Evolutionary conservation across 2,113 vertebrate species (phyloP).

Genomic region (Microtus ochrogaster): DNA sequence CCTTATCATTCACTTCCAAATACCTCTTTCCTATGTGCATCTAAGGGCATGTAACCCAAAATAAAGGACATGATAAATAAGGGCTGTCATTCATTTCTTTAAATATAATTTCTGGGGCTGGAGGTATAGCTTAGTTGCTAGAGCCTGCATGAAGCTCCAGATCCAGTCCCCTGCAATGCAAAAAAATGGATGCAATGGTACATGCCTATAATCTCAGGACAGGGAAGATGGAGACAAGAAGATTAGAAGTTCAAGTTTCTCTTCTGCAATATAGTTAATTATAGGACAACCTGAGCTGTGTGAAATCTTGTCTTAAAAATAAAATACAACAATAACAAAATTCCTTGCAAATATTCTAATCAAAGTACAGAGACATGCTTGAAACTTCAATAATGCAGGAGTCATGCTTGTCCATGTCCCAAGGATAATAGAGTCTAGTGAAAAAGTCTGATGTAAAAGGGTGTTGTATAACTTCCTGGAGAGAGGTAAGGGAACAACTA

Average conservation of each 20-base stretch:
- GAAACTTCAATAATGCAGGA: background rate
- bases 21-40: background rate
- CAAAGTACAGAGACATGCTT: background rate
- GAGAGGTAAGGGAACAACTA: background rate
- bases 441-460: background rate
- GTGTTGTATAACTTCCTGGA: background rate
- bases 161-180: background rate
- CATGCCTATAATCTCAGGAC: background rate
- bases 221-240: background rate
- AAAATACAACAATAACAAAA: background rate
- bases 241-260: background rate
- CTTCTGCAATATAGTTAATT: background rate
- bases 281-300: background rate
- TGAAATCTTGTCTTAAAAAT: background rate
- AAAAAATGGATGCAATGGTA: background rate
- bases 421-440: background rate
- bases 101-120: background rate
- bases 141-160: background rate
- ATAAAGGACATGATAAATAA: background rate
- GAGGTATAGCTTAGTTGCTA: background rate
- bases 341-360: slow-evolving; percentile 8
- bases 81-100: background rate
- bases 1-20: background rate
- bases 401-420: background rate
- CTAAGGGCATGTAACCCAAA: background rate